phyloP scores from a whole-genome alignment of 2,888 invertebrate species.

The Entomobrya proxima region DNA sequence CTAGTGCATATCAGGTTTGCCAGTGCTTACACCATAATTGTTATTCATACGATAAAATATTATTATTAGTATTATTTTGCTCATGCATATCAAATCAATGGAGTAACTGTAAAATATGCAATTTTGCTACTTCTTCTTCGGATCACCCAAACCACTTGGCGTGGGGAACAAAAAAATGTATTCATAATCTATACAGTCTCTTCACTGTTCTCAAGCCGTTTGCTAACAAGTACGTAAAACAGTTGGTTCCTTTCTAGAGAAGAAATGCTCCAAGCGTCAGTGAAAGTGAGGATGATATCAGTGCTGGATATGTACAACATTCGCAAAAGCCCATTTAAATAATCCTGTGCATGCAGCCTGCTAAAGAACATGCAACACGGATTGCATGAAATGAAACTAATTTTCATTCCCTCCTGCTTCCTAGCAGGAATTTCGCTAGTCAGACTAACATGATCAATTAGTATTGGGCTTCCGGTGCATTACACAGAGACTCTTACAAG shows the following conservation, averaged over 20 bases:
- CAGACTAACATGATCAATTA: slow-evolving; percentile 51
- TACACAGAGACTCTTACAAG: slow-evolving; percentile 1
- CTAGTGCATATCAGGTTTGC: neutral
- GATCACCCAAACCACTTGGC: neutral
- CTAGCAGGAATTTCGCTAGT: slow-evolving; percentile 42
- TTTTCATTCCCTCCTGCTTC: slow-evolving; percentile 11
- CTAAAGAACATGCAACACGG: neutral
- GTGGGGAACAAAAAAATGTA: neutral
- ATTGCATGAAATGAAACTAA: slow-evolving; percentile 34
- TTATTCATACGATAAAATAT: neutral
- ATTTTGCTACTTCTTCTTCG: neutral
- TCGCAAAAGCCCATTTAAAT: too few species aligned
- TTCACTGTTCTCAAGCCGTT: neutral
- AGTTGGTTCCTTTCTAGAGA: neutral
- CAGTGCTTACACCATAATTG: neutral
- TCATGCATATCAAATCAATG: neutral
- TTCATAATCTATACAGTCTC: neutral
- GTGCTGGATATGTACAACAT: neutral
- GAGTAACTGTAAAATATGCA: neutral
- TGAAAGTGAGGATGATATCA: neutral
- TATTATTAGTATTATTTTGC: neutral
- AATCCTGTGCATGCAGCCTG: neutral
- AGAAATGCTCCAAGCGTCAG: neutral
- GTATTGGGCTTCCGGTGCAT: slow-evolving; percentile 42
- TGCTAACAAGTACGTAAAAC: neutral